Evolutionary conservation across 2,888 invertebrate genomes (phyloP).

Genomic region (Tinea trinotella): DNA sequence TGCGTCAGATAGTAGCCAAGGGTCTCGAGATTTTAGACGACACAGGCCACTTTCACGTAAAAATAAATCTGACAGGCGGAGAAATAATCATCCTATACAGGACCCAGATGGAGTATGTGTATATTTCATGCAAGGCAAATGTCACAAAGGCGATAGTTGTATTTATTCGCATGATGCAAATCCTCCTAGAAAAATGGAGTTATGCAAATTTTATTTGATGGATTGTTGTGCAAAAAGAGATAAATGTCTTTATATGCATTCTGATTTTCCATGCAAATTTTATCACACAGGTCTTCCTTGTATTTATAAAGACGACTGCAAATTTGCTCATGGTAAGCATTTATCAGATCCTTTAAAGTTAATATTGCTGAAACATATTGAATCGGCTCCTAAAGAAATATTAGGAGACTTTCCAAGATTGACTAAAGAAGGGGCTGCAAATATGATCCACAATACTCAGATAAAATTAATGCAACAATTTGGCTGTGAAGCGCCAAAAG

Average conservation of each 20-base stretch:
- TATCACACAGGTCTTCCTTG: conserved; percentile 94
- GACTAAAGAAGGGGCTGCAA: conserved; percentile 81
- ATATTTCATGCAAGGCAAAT: conserved; percentile 91
- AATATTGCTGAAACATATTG: conserved; percentile 81
- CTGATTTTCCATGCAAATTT: conserved; percentile 97
- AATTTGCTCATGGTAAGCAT: conserved; percentile 92
- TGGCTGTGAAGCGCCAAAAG: conserved; percentile 38
- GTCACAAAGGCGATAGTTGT: conserved; percentile 88
- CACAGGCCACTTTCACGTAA: conserved; percentile 50
- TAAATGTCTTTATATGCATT: conserved; percentile 96
- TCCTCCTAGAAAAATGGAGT: conserved; percentile 89
- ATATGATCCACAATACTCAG: conserved; percentile 67
- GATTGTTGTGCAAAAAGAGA: conserved; percentile 96
- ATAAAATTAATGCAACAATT: conserved; percentile 56
- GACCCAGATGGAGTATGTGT: conserved; percentile 83
- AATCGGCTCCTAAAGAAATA: conserved; percentile 92
- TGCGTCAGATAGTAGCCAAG: conserved; percentile 70
- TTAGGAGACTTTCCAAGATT: conserved; percentile 90
- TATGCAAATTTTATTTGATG: conserved; percentile 97
- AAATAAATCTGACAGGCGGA: conserved; percentile 58
- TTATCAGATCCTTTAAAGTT: conserved; percentile 84
- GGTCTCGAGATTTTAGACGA: conserved; percentile 59
- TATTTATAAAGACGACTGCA: conserved; percentile 86
- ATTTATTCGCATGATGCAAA: conserved; percentile 88
- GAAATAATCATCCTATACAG: conserved; percentile 73